Evolutionary conservation across 2,888 invertebrate species (phyloP), one percentile per base, ranked within the genome.

Genomic region (Rhingia rostrata): DNA sequence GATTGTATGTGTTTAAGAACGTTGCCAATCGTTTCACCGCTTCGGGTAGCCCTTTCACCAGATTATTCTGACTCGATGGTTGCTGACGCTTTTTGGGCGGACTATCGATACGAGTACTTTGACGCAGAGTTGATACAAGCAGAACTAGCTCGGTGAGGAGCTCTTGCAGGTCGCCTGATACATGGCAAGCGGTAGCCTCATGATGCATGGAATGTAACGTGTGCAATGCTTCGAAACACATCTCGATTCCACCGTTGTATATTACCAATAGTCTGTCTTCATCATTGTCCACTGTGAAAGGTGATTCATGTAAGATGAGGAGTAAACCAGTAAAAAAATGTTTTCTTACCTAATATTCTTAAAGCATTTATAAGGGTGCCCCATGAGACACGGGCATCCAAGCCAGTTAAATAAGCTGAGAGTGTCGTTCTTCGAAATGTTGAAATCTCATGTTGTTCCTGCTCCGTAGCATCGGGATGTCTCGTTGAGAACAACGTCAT

Each of bases 121-220:
- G 92, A 89, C 96, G 93, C 85, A 96, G 92, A 84, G 96, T 95
- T 61, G 95, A 94, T 66, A 95, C 93, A 22, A 96, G 91, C 79
- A 96, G 94, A 66, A 95, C 94, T 88, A 96, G 94, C 90, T 96
- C 95, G 0, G 95, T 94, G 83, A 98, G 93, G 53, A 98, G 94
- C 88, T 97, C 97, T 41, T 96, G 94, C 72, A 98, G 93, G 91
- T 98, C 98, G 3, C 94, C 95, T 0, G 95, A 94, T 12, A 96
- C 95, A 90, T 96, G 96, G 89, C 96, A 97, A 0, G 97, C 97
- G 6, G 97, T 97, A 73, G 97, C 97, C 91, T 98, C 98, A 88
- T 97, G 97, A 90, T 97, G 96, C 95, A 98, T 97, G 87, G 97
- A 95, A 93, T 98, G 97, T 81, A 98, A 93, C 86, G 97, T 97